phyloP scores from a whole-genome alignment of 2,113 vertebrate species.

The Myiozetetes cayanensis region DNA sequence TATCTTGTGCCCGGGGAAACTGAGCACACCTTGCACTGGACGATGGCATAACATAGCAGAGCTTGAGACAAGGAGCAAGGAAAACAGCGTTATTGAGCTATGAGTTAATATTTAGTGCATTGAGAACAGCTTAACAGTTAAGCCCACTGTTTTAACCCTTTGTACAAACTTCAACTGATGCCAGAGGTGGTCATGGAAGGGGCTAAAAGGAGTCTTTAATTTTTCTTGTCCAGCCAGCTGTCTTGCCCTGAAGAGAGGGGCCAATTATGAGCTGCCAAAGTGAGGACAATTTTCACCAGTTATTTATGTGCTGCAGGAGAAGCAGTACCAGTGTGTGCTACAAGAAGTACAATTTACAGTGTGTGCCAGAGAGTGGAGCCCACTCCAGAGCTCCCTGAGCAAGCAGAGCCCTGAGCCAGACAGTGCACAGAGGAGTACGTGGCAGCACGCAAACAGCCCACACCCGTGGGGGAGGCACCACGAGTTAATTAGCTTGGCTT shows the following conservation, averaged over 20 bases:
- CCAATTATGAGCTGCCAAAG: neutral
- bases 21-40: conserved; percentile 97
- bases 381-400: neutral
- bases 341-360: neutral
- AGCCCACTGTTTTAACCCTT: neutral
- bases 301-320: neutral
- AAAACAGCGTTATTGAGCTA: neutral
- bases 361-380: neutral
- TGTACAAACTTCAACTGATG: neutral
- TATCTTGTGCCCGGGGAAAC: conserved; percentile 97
- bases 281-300: neutral
- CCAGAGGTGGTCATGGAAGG: neutral
- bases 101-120: neutral
- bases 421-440: neutral
- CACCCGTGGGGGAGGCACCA: neutral
- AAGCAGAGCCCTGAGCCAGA: neutral
- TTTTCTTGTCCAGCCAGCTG: neutral
- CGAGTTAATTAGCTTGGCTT: neutral
- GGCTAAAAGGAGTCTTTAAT: neutral
- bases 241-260: neutral
- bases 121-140: neutral
- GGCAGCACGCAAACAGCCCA: neutral
- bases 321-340: neutral
- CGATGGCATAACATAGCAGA: conserved; percentile 96
- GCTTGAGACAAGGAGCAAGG: conserved; percentile 67